phyloP scores from a whole-genome alignment of 2,888 invertebrate genomes.

The Oegoconia quadripuncta region DNA sequence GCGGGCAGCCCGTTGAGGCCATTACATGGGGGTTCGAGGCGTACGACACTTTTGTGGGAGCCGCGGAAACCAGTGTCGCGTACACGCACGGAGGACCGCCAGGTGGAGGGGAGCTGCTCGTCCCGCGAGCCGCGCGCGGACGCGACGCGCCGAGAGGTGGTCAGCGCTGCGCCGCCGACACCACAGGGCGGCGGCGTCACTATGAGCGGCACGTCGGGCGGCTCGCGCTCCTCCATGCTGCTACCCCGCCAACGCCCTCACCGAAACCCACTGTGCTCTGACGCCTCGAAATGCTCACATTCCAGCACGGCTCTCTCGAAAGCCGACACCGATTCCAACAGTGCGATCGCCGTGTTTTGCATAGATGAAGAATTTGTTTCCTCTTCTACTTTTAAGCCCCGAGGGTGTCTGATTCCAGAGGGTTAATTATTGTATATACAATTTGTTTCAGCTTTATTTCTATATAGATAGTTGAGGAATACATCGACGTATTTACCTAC shows the following conservation, averaged over 20 bases:
- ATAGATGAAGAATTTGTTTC: slow-evolving; percentile 33
- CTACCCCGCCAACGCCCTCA: slow-evolving; percentile 77
- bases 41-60: slow-evolving; percentile 81
- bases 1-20: slow-evolving; percentile 78
- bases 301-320: slow-evolving; percentile 69
- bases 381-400: not conserved
- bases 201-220: slow-evolving; percentile 70
- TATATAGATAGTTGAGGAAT: not conserved
- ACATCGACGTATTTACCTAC: slow-evolving; percentile 35
- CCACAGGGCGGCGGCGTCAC: slow-evolving; percentile 58
- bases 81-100: slow-evolving; percentile 83
- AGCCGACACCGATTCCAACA: slow-evolving; percentile 69
- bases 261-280: slow-evolving; percentile 72
- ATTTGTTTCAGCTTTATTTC: no score
- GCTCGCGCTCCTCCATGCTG: slow-evolving; percentile 79
- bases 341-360: slow-evolving; percentile 74
- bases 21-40: slow-evolving; percentile 82
- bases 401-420: not conserved
- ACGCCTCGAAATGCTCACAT: slow-evolving; percentile 69
- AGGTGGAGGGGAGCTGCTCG: slow-evolving; percentile 68
- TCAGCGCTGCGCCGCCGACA: slow-evolving; percentile 54
- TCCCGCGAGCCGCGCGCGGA: slow-evolving; percentile 67
- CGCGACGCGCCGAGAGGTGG: slow-evolving; percentile 60
- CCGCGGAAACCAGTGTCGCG: slow-evolving; percentile 82
- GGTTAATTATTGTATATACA: no score